Evolutionary conservation across 1,140 invertebrate genomes (phyloP).

Genomic region (Neoseiulus cucumeris): DNA sequence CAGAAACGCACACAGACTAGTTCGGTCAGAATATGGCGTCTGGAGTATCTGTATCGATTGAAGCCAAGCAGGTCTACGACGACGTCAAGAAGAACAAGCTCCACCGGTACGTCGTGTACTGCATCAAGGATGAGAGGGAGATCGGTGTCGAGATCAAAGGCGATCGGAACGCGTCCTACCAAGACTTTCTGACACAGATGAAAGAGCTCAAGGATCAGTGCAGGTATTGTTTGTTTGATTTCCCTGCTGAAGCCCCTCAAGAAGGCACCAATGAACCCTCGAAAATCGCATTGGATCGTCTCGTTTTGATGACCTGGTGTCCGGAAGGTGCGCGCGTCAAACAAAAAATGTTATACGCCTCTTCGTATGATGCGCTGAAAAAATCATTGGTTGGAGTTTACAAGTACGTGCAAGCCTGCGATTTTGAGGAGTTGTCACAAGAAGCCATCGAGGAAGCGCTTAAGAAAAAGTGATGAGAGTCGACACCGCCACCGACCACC

Average conservation of each 20-base stretch:
- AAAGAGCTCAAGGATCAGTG: conserved; percentile 73
- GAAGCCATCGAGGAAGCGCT: conserved; percentile 20
- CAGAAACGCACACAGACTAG: too few relatives aligned
- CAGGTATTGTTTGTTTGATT: conserved; percentile 70
- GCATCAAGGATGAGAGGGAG: conserved; percentile 69
- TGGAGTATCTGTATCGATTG: conserved; percentile 80
- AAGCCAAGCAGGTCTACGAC: conserved; percentile 80
- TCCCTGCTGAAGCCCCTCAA: conserved; percentile 28
- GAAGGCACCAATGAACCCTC: conserved; percentile 20
- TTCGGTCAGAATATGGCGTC: conserved; percentile 40
- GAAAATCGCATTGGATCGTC: conserved; percentile 30
- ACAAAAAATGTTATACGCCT: conserved; percentile 97
- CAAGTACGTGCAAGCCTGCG: conserved; percentile 67
- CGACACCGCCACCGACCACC: too few relatives aligned
- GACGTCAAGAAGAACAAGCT: conserved; percentile 94
- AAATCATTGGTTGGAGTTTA: conserved; percentile 82
- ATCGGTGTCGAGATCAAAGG: conserved; percentile 27
- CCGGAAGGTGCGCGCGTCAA: conserved; percentile 89
- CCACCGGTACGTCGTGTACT: conserved; percentile 85
- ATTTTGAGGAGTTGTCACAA: conserved; percentile 25
- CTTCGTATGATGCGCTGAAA: conserved; percentile 85
- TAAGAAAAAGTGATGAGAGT: conserved; percentile 12
- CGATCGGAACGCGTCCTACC: conserved; percentile 61
- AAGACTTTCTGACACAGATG: conserved; percentile 68
- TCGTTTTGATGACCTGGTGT: conserved; percentile 84